phyloP scores from a whole-genome alignment of 2,888 invertebrate species.

The Bibio marci region DNA sequence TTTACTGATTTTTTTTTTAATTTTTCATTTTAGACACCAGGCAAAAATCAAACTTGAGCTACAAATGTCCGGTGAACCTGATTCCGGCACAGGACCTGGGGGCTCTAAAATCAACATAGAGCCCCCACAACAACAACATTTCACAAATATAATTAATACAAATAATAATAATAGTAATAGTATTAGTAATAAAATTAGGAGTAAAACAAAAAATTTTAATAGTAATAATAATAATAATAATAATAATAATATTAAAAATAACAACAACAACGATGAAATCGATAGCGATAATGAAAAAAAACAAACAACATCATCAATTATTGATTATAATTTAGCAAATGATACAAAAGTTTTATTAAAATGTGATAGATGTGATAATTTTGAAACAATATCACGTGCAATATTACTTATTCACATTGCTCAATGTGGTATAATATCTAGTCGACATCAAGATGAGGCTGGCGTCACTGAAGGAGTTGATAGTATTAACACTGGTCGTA shows the following conservation, averaged over 20 bases:
- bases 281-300: constrained; percentile 21
- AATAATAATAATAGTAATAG: too few relatives aligned
- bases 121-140: constrained; percentile 1
- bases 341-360: constrained; percentile 36
- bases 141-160: too few relatives aligned
- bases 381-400: constrained; percentile 60
- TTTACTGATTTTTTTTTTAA: too few relatives aligned
- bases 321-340: constrained; percentile 36
- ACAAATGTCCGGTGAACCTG: constrained; percentile 6
- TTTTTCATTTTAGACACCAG: too few relatives aligned
- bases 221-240: neutral
- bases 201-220: neutral
- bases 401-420: constrained; percentile 60
- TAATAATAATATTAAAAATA: constrained; percentile 17
- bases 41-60: too few relatives aligned
- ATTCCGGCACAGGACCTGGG: constrained; percentile 4
- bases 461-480: constrained; percentile 20
- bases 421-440: constrained; percentile 34
- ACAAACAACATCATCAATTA: constrained; percentile 23
- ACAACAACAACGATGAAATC: constrained; percentile 31
- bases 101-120: constrained; percentile 3
- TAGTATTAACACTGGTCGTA: neutral
- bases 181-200: neutral
- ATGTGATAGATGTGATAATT: constrained; percentile 69
- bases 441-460: neutral